A percentile compares a stretch with the other conserved stretches of the same genome.
Conservation (phyloP, 2,797 vertebrate species). For the Sternotherus odoratus region DNA sequence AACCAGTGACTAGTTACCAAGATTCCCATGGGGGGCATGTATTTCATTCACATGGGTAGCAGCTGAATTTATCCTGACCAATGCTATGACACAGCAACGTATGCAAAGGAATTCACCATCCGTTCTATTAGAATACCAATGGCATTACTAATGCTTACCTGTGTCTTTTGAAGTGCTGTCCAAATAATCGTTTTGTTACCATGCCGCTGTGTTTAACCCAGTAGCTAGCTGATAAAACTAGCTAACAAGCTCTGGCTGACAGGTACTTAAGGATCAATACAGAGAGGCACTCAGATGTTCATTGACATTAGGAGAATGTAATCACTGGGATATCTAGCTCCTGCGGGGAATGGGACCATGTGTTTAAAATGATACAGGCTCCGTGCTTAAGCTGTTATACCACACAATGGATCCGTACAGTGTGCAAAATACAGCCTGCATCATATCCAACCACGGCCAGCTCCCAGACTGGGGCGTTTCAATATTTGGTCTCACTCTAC, state of each 20-base stretch:
- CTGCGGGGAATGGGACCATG: background rate
- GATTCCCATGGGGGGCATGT: background rate
- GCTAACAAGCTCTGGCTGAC: background rate
- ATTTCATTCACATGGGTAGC: background rate
- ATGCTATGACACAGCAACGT: background rate
- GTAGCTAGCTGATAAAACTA: background rate
- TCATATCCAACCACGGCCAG: background rate
- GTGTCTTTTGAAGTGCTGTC: background rate
- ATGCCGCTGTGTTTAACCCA: background rate
- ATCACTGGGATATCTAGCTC: background rate
- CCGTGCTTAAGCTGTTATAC: background rate
- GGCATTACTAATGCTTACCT: constrained; percentile 44
- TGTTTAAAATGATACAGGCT: background rate
- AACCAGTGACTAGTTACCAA: background rate
- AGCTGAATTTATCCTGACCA: constrained; percentile 38
- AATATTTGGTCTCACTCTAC: background rate
- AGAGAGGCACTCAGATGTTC: background rate
- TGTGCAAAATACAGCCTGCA: constrained; percentile 8
- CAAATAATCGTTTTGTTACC: background rate
- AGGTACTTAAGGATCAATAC: background rate
- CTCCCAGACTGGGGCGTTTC: background rate
- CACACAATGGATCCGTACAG: background rate
- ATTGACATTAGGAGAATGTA: background rate
- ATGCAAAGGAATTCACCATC: background rate
- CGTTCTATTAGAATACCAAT: constrained; percentile 20